Conservation (phyloP, 2,888 invertebrate genomes). For the Stegophylla sp. region DNA sequence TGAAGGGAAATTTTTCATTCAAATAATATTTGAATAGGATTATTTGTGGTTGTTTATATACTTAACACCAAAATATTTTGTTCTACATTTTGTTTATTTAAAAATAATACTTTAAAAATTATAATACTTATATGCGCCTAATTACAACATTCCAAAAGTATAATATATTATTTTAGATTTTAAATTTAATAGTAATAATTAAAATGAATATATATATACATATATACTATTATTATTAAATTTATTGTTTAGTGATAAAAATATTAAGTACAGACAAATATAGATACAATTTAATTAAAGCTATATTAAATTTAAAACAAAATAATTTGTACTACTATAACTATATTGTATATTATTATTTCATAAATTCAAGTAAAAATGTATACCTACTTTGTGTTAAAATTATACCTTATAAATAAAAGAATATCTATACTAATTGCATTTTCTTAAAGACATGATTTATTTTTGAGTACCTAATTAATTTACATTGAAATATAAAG, state of each 20-base stretch:
- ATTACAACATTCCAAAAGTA: background rate
- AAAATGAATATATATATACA: background rate
- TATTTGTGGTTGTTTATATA: no score
- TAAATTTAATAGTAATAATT: background rate
- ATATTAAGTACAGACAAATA: conserved; percentile 46
- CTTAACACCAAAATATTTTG: no score
- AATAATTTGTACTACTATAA: conserved; percentile 48
- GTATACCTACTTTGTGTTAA: background rate
- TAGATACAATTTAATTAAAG: conserved; percentile 19
- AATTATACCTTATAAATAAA: conserved; percentile 1
- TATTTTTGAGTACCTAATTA: background rate
- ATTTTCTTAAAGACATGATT: conserved; percentile 30
- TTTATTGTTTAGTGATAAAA: conserved; percentile 9
- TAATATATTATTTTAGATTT: background rate
- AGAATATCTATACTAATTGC: background rate
- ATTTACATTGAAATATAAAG: background rate
- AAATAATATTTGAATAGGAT: no score
- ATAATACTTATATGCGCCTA: background rate
- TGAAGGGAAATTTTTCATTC: no score
- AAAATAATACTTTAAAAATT: no score
- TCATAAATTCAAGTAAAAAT: background rate
- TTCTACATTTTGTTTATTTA: no score
- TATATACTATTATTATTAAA: background rate
- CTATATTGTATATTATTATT: background rate
- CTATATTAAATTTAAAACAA: conserved; percentile 35